Conservation (phyloP, 2,797 vertebrate genomes). For the Mormyrus hasselquistii region DNA sequence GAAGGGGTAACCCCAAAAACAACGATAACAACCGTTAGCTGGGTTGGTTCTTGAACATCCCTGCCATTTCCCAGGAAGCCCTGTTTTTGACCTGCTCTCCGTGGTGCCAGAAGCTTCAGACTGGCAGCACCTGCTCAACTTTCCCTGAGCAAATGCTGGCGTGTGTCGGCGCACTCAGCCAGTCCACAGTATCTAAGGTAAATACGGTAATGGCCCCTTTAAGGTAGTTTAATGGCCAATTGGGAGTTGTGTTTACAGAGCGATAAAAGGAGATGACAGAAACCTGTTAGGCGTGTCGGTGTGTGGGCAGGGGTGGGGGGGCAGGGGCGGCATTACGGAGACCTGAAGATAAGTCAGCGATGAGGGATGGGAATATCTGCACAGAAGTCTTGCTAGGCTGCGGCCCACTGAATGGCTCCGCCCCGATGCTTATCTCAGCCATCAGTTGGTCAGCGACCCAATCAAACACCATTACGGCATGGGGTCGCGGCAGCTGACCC, state of each 20-base stretch:
- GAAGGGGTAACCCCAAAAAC: conserved; percentile 30
- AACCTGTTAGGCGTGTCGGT: conserved; percentile 25
- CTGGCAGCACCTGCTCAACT: conserved; percentile 37
- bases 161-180: conserved; percentile 67
- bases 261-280: conserved; percentile 52
- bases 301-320: conserved; percentile 22
- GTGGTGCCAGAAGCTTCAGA: background rate
- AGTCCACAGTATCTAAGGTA: conserved; percentile 92
- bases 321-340: background rate
- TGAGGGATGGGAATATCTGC: background rate
- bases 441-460: conserved; percentile 73
- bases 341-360: background rate
- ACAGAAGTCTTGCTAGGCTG: background rate
- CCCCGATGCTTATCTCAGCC: conserved; percentile 54
- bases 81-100: conserved; percentile 13
- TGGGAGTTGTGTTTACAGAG: conserved; percentile 67
- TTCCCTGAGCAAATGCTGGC: conserved; percentile 64
- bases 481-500: background rate
- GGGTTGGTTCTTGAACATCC: conserved; percentile 20
- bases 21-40: conserved; percentile 24
- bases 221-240: conserved; percentile 71
- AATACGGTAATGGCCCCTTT: conserved; percentile 83
- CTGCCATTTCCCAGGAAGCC: conserved; percentile 39
- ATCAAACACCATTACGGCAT: background rate
- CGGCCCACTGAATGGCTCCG: background rate